Evolutionary conservation across 37 sponge, comb jelly and placozoan genomes (phyloP).

Genomic region (Beroe forskalii): DNA sequence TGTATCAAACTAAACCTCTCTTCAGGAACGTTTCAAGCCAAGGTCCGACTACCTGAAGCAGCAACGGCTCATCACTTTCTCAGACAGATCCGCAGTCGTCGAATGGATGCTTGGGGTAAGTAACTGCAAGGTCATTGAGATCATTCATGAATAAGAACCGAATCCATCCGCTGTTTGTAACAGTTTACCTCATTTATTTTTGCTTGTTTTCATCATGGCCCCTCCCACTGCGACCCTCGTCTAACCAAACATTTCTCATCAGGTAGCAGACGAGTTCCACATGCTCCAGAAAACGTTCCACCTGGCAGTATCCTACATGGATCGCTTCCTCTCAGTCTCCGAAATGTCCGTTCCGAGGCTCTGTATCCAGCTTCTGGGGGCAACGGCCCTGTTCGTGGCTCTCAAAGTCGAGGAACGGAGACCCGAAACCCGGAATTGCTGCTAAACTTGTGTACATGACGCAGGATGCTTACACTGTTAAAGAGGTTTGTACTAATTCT

Average conservation of each 20-base stretch:
- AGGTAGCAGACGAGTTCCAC: slow-evolving; percentile 34
- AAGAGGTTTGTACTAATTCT: too few species aligned
- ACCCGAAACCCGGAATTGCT: neutral
- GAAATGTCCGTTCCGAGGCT: neutral
- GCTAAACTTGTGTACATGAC: slow-evolving; percentile 5
- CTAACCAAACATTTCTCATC: neutral
- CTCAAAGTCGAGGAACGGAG: slow-evolving; percentile 23
- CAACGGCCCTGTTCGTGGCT: neutral
- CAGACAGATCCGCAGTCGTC: neutral
- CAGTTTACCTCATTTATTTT: too few species aligned
- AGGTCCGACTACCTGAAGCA: neutral
- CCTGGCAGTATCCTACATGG: slow-evolving; percentile 41
- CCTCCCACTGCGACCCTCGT: too few species aligned
- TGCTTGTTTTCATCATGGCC: too few species aligned
- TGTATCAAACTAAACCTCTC: too few species aligned
- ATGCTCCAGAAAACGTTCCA: slow-evolving; percentile 28
- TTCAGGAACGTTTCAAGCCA: too few species aligned
- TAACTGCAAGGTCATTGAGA: too few species aligned
- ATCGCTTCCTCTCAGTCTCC: slow-evolving; percentile 61
- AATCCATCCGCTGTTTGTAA: too few species aligned
- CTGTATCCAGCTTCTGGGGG: slow-evolving; percentile 10
- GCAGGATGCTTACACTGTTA: neutral
- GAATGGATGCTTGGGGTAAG: slow-evolving; percentile 45
- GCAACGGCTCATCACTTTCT: neutral
- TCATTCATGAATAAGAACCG: too few species aligned